Evolutionary conservation across 1,140 invertebrate genomes (phyloP).

Genomic region (Drosophila murphyi): DNA sequence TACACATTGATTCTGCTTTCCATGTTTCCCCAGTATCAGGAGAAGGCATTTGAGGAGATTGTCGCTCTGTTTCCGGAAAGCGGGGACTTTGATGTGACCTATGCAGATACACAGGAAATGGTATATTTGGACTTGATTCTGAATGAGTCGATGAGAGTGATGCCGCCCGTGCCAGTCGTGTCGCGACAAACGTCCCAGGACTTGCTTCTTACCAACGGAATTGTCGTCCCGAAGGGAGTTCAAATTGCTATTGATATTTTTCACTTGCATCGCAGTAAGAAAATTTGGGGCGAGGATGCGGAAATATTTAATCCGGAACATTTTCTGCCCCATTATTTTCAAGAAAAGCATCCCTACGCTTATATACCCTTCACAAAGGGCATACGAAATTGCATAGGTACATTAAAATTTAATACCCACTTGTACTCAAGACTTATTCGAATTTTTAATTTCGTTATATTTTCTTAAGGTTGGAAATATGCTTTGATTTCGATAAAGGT

Average conservation of each 20-base stretch:
- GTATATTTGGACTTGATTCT: slow-evolving; percentile 88
- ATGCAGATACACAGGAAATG: slow-evolving; percentile 87
- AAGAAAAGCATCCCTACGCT: slow-evolving; percentile 68
- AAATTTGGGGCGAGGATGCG: slow-evolving; percentile 71
- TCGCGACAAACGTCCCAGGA: slow-evolving; percentile 65
- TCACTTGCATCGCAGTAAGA: slow-evolving; percentile 71
- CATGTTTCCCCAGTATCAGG: slow-evolving; percentile 85
- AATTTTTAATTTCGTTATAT: neutral
- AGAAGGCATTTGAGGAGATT: slow-evolving; percentile 87
- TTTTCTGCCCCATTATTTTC: slow-evolving; percentile 67
- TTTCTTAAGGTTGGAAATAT: slow-evolving; percentile 72
- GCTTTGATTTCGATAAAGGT: slow-evolving; percentile 73
- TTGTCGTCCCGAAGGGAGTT: slow-evolving; percentile 61
- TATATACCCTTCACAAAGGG: slow-evolving; percentile 82
- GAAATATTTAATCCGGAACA: slow-evolving; percentile 79
- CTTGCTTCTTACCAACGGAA: slow-evolving; percentile 58
- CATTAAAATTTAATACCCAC: neutral
- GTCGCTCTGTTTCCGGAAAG: slow-evolving; percentile 85
- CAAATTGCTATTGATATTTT: slow-evolving; percentile 67
- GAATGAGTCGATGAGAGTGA: slow-evolving; percentile 87
- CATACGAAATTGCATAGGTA: slow-evolving; percentile 80
- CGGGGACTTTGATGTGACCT: slow-evolving; percentile 84
- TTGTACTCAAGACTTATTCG: neutral
- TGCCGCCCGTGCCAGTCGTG: slow-evolving; percentile 74
- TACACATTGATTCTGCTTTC: slow-evolving; percentile 70